Conservation (phyloP, 2,113 vertebrate genomes). For the Melanostigma gelatinosum region DNA sequence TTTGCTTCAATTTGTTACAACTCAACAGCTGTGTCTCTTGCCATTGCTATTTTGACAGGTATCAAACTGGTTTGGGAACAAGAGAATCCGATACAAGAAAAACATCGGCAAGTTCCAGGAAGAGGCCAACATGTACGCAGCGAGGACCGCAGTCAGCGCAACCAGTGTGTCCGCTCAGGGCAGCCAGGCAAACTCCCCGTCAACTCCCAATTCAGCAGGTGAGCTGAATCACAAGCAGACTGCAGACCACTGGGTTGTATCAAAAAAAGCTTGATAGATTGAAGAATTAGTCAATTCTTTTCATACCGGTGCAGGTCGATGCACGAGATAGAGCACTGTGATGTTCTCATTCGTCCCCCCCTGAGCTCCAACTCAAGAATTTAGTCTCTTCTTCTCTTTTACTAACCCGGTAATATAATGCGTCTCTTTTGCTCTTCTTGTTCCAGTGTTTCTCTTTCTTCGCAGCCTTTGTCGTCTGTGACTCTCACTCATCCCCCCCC, state of each 20-base stretch:
- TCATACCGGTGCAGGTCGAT: constrained; percentile 4
- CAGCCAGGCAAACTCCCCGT: constrained; percentile 99
- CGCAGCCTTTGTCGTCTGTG: constrained; percentile 20
- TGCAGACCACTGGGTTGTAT: not conserved
- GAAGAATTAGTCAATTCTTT: not conserved
- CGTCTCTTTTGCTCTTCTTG: constrained; percentile 33
- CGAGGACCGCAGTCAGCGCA: constrained; percentile 96
- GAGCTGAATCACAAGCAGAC: constrained; percentile 67
- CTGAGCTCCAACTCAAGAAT: constrained; percentile 47
- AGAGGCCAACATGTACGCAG: constrained; percentile 99
- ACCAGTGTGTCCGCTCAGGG: constrained; percentile 97
- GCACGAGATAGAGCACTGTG: not conserved
- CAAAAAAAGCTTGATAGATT: not conserved
- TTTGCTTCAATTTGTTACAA: not conserved
- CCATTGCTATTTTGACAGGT: constrained; percentile 82
- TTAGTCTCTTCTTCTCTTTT: constrained; percentile 54
- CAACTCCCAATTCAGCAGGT: constrained; percentile 99
- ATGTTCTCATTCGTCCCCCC: constrained; percentile 2
- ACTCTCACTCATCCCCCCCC: constrained; percentile 20
- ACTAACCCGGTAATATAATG: constrained; percentile 46
- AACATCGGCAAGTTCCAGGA: constrained; percentile 99
- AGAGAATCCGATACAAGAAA: constrained; percentile 99
- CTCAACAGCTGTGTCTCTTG: not conserved
- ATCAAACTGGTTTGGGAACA: constrained; percentile 99
- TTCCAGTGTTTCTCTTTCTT: constrained; percentile 37